phyloP scores from a whole-genome alignment of 1,140 invertebrate genomes.

The Drosophila tsacasi region DNA sequence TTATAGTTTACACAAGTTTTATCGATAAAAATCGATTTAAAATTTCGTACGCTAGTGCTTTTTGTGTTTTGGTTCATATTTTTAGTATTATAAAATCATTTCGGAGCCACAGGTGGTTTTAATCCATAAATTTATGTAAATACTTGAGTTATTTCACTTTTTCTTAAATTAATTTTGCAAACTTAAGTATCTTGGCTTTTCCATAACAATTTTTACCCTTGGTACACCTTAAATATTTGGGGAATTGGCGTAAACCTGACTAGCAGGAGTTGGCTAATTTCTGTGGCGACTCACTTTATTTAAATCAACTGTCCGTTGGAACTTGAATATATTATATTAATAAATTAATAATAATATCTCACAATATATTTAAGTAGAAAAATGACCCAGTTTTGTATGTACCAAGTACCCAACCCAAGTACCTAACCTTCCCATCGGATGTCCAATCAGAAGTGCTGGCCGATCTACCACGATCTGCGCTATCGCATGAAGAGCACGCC shows the following conservation, averaged over 20 bases:
- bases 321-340: neutral
- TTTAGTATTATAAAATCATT: no score
- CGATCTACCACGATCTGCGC: slow-evolving; percentile 10
- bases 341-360: neutral
- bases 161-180: neutral
- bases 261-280: no score
- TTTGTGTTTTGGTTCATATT: no score
- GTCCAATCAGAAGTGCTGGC: neutral
- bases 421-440: neutral
- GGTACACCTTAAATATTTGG: neutral
- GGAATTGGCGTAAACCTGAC: no score
- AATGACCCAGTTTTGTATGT: neutral
- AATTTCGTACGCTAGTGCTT: no score
- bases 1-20: no score
- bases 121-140: no score
- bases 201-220: neutral
- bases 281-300: neutral
- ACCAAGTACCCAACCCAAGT: no score
- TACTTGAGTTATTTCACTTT: no score
- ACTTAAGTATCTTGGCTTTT: neutral
- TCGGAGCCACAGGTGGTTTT: no score
- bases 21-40: no score
- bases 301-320: neutral
- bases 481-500: slow-evolving; percentile 32
- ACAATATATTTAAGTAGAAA: neutral